phyloP scores from a whole-genome alignment of 2,113 vertebrate genomes.

The Grallaria varia region DNA sequence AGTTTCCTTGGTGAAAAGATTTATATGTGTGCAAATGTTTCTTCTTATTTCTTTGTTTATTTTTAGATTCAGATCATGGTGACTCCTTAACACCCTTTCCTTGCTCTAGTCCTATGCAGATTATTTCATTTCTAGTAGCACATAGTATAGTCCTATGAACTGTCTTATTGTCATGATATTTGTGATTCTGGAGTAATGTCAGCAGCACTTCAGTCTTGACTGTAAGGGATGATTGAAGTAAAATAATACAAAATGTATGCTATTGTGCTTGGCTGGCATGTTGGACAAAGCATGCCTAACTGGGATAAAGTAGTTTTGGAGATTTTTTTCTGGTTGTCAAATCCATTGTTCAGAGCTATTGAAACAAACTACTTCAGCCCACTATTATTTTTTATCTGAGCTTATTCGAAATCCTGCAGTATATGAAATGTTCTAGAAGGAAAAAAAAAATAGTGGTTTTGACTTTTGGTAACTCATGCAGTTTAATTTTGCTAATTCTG shows the following conservation, averaged over 20 bases:
- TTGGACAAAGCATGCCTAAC: not conserved
- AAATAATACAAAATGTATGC: not conserved
- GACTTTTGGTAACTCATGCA: not conserved
- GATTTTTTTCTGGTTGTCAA: not conserved
- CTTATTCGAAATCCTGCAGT: not conserved
- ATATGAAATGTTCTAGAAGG: not conserved
- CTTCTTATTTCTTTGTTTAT: not conserved
- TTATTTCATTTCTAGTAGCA: not conserved
- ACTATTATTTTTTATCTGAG: not conserved
- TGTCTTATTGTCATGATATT: not conserved
- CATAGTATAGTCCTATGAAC: not conserved
- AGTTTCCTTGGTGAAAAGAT: not conserved
- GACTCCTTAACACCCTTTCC: not conserved
- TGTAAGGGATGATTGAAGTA: not conserved
- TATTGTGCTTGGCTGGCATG: not conserved
- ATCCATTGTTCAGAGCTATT: not conserved
- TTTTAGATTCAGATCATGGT: not conserved
- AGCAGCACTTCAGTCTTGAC: not conserved
- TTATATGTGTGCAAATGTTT: not conserved
- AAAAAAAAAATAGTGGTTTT: not conserved
- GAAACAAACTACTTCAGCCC: not conserved
- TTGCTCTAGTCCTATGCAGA: not conserved
- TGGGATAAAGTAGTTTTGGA: not conserved
- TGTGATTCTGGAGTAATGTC: not conserved
- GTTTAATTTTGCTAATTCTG: conserved; percentile 31